Percentiles rank a stretch among this genome's conserved stretches.
Conservation (phyloP, 2,888 invertebrate species). For the Volucella inanis region DNA sequence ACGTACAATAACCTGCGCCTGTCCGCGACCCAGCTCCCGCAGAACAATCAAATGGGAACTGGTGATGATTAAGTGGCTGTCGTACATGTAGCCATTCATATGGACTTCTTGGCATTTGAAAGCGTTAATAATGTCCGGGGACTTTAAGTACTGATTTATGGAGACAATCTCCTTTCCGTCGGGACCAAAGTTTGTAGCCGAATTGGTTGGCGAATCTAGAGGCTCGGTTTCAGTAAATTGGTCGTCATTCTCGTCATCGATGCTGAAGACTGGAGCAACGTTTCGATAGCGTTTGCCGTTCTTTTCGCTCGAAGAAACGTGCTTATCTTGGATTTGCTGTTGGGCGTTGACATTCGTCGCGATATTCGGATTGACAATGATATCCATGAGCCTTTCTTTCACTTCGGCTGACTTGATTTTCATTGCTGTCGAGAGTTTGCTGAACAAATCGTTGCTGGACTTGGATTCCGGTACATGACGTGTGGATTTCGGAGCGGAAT, state of each 20-base stretch:
- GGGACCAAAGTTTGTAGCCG: constrained; percentile 84
- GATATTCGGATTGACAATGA: constrained; percentile 93
- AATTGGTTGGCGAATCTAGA: constrained; percentile 80
- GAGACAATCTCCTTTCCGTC: constrained; percentile 92
- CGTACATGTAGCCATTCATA: constrained; percentile 93
- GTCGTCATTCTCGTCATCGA: constrained; percentile 92
- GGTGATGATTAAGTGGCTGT: constrained; percentile 94
- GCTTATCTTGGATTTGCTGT: constrained; percentile 85
- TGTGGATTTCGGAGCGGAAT: constrained; percentile 37
- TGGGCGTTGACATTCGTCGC: constrained; percentile 41
- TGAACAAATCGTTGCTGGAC: constrained; percentile 87
- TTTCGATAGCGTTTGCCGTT: constrained; percentile 95
- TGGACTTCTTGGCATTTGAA: constrained; percentile 97
- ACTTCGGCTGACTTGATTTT: constrained; percentile 95
- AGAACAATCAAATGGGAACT: constrained; percentile 93
- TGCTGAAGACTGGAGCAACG: constrained; percentile 96
- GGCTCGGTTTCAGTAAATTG: constrained; percentile 77
- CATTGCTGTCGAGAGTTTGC: constrained; percentile 93
- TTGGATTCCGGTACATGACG: constrained; percentile 48
- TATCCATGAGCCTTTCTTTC: constrained; percentile 95
- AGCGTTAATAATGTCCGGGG: constrained; percentile 91
- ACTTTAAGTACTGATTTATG: constrained; percentile 91
- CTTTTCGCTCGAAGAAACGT: constrained; percentile 92
- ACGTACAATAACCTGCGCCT: constrained; percentile 93
- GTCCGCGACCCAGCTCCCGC: constrained; percentile 89